Evolutionary conservation across 53 echinoderm and acorn worm species (phyloP).

Genomic region (Crossaster papposus): DNA sequence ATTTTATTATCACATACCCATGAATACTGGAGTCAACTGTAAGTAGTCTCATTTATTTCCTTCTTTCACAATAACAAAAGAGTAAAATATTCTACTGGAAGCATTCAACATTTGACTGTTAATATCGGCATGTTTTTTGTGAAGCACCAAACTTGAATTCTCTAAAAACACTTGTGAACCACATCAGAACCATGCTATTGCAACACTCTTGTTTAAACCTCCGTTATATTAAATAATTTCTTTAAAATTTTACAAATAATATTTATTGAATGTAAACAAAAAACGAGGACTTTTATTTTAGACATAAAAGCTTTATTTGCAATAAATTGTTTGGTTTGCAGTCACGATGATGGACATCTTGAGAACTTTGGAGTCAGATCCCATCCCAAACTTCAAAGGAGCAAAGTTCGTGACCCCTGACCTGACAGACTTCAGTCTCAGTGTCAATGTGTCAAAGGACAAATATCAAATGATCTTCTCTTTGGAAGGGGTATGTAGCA

Average conservation of each 20-base stretch:
- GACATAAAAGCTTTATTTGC: too few relatives aligned
- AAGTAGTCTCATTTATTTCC: conserved; percentile 31
- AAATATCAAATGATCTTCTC: conserved; percentile 79
- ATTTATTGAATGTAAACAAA: too few relatives aligned
- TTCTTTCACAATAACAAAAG: neutral
- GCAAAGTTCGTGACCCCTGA: conserved; percentile 69
- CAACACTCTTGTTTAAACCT: too few relatives aligned
- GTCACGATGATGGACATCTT: conserved; percentile 69
- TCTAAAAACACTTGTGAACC: too few relatives aligned
- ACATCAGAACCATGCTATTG: too few relatives aligned
- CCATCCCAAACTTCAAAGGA: conserved; percentile 83
- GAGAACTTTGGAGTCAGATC: conserved; percentile 50
- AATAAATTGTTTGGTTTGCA: conserved; percentile 2
- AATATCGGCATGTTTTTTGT: too few relatives aligned
- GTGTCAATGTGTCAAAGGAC: conserved; percentile 56
- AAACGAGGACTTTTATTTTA: too few relatives aligned
- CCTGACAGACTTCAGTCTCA: conserved; percentile 74
- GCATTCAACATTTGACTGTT: too few relatives aligned
- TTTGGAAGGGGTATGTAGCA: conserved; percentile 74
- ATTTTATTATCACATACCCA: conserved; percentile 79
- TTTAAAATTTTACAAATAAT: too few relatives aligned
- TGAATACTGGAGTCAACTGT: conserved; percentile 69
- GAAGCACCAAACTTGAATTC: too few relatives aligned
- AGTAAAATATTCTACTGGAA: too few relatives aligned
- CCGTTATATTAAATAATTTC: too few relatives aligned